phyloP scores from a whole-genome alignment of 2,113 vertebrate species.

The Hippocampus guttulatus region DNA sequence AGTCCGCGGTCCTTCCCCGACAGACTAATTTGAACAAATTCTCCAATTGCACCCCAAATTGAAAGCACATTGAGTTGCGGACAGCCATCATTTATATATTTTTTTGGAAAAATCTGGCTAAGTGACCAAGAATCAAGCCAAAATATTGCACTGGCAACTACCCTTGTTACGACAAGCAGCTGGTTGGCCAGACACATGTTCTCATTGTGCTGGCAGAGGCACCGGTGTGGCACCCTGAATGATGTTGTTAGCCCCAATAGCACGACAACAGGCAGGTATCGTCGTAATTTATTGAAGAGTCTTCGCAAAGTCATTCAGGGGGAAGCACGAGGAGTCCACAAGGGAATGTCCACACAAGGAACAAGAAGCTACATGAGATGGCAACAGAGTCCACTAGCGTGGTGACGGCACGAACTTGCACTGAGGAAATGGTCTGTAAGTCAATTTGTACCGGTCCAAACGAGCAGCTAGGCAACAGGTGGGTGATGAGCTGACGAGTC shows the following conservation, averaged over 20 bases:
- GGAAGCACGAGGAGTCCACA: too few relatives aligned
- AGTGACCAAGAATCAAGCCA: constrained; percentile 67
- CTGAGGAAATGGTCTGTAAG: too few relatives aligned
- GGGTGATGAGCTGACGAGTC: too few relatives aligned
- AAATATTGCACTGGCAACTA: constrained; percentile 64
- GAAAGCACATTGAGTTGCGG: constrained; percentile 77
- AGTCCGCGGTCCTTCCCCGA: constrained; percentile 69
- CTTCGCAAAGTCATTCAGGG: too few relatives aligned
- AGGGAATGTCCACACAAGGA: too few relatives aligned
- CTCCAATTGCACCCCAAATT: constrained; percentile 81
- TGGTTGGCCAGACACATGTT: constrained; percentile 55
- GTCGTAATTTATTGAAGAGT: too few relatives aligned
- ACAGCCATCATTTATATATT: constrained; percentile 67
- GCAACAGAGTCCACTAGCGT: too few relatives aligned
- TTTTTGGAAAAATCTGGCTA: constrained; percentile 63
- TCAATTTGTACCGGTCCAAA: too few relatives aligned
- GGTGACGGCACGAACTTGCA: too few relatives aligned
- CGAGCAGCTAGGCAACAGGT: too few relatives aligned
- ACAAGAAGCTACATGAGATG: too few relatives aligned
- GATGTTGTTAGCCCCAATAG: not conserved
- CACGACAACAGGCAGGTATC: too few relatives aligned
- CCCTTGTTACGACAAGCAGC: constrained; percentile 61
- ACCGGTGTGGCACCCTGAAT: constrained; percentile 31
- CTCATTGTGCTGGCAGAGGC: constrained; percentile 38
- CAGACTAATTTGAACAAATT: constrained; percentile 81